These are phyloP conservation scores for Antennarius maculatus DNA, from an alignment of 2,797 vertebrate species.

Conservation along the genomic window DNA sequence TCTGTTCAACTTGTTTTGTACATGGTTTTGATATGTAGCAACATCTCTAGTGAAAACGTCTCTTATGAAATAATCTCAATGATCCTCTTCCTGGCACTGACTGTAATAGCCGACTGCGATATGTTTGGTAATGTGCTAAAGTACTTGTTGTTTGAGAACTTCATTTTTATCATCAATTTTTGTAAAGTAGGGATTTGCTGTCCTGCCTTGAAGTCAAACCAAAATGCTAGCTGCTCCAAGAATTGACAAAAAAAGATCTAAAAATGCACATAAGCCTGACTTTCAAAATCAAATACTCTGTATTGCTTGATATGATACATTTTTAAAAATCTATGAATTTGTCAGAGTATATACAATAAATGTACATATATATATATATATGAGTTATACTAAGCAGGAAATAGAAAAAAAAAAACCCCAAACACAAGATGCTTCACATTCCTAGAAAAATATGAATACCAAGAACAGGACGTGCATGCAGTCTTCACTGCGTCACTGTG, in stretches of 20 bases:
- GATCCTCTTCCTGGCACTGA: conserved; percentile 24
- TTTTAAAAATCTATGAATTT: too few species aligned
- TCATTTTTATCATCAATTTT: background rate
- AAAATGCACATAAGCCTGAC: too few species aligned
- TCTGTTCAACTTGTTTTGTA: conserved; percentile 49
- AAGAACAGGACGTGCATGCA: conserved; percentile 77
- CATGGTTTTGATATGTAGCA: conserved; percentile 58
- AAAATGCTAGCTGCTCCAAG: too few species aligned
- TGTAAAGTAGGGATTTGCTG: background rate
- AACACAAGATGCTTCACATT: conserved; percentile 70
- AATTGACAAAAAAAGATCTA: too few species aligned
- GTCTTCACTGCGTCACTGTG: conserved; percentile 57
- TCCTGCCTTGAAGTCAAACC: too few species aligned
- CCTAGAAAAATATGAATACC: conserved; percentile 82
- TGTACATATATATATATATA: background rate
- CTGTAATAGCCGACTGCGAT: background rate
- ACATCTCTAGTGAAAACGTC: conserved; percentile 58
- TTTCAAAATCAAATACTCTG: too few species aligned
- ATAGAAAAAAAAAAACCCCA: conserved; percentile 50
- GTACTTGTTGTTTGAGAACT: too few species aligned
- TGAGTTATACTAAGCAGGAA: conserved; percentile 47
- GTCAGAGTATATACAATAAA: too few species aligned
- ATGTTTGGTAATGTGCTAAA: too few species aligned
- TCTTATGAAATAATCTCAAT: conserved; percentile 62
- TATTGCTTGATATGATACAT: too few species aligned